Base-by-base conservation (phyloP, 1,140 invertebrate species). In the Protaetia brevitarsis region DNA sequence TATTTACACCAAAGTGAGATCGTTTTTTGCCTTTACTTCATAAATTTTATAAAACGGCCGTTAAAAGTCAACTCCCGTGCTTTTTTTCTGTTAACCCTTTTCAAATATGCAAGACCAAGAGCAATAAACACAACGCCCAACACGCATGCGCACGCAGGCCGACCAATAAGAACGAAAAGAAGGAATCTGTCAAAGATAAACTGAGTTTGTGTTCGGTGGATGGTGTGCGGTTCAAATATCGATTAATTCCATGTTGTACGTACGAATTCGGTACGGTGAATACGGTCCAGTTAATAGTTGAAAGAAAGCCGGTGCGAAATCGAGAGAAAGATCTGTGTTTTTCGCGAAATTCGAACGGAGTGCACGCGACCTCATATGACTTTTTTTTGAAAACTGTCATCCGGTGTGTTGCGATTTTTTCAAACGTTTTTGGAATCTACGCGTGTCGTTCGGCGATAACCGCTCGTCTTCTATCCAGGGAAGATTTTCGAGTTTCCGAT, bases 191-290 rank as follows among this genome's bases (percentile, higher is more conserved):
- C 41, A 65, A 65, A 65, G 16, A 56, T 51, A 65, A 65, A 65
- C 51, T 3, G 41, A 36, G 63, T 57, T 65, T 58, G 63, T 65
- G 45, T 65, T 45, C 30, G 63, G 41, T 51, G 8, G 37, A 45
- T 23, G 58, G 26, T 58, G 51, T 16, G 7, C 31, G 28, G 63
- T 65, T 65, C 63, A 65, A 65, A 65, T 65, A 65, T 65, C 45
- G 63, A 65, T 65, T 65, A 65, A 31, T 65, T 65, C 37, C 3
- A 65, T 65, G 19, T 56, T 29, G 45, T 8, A 58, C 0, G 41
- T 21, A 51, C 26, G 41, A 51, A 51, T 51, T 51, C 30, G 30
- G 27, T 60, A 28, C 19, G 19, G 41, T 23, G 41, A 51, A 51
- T 23, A 51, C 41, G 41, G 41, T 23, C 41, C 41, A 23, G 13